Conservation (phyloP, 2,888 invertebrate species). For the Latheticus oryzae region DNA sequence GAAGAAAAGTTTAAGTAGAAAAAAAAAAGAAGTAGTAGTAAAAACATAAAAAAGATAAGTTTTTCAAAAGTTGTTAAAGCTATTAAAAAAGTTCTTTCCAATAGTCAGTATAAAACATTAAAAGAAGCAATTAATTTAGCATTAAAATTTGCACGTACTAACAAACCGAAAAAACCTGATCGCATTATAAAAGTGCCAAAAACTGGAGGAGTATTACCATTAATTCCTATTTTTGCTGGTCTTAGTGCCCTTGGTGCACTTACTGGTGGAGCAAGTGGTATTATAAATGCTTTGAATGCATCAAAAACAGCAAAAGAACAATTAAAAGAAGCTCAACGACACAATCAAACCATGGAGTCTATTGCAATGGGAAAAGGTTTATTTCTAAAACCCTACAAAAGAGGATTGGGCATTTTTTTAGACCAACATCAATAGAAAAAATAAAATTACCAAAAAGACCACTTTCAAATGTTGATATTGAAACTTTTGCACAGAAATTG, state of each 20-base stretch:
- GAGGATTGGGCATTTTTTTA: conserved; percentile 48
- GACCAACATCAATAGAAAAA: too few relatives aligned
- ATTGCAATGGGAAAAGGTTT: conserved; percentile 55
- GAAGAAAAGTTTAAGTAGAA: too few relatives aligned
- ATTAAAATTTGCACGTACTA: too few relatives aligned
- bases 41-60: too few relatives aligned
- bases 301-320: conserved; percentile 54
- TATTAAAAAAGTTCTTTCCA: too few relatives aligned
- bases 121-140: neutral
- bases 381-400: conserved; percentile 49
- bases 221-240: conserved; percentile 59
- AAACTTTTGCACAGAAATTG: conserved; percentile 37
- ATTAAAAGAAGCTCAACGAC: conserved; percentile 55
- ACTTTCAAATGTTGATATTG: conserved; percentile 48
- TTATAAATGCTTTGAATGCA: conserved; percentile 57
- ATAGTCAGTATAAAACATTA: too few relatives aligned
- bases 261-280: conserved; percentile 57
- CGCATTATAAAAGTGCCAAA: conserved; percentile 43
- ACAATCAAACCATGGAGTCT: conserved; percentile 60
- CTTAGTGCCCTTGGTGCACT: conserved; percentile 57
- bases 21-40: too few relatives aligned
- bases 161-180: neutral
- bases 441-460: conserved; percentile 46
- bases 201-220: conserved; percentile 54
- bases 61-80: too few relatives aligned